Base-by-base conservation (phyloP, 2,113 vertebrate species). In the Meles meles region DNA sequence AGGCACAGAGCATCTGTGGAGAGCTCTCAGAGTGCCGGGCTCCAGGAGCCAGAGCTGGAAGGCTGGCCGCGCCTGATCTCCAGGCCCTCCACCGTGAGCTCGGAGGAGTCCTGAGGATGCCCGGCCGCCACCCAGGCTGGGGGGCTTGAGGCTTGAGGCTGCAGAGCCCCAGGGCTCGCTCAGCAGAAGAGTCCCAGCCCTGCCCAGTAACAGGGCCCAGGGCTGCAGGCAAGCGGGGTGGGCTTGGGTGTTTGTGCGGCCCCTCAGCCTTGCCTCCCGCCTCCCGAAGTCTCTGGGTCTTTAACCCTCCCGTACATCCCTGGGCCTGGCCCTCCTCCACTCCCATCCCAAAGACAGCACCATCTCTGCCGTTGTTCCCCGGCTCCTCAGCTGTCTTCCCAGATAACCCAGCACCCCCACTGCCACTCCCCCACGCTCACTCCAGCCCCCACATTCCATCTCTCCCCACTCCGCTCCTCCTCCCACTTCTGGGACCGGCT, bases 301-400 rank as follows among this genome's bases (percentile, higher is more conserved):
- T 67, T 7, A 77, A 52, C 34, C 42, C 42, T 55, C 88, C 11
- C 2, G 42, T n/a, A 37, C 59, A 77, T 44, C 84, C 57, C 59
- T 17, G 31, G 17, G 34, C 55, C 77, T 37, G 79, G 74, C 63
- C 95, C 71, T 31, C 29, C 6, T 44, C 49, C 74, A 49, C 52
- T 31, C n/a, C 55, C 72, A 61, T 27, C 65, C 82, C 42, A 27
- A 44, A 61, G 59, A 18, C 18, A 2, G 25, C 5, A 23, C 63
- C 11, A 11, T 71, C 61, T 63, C 67, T 6, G 31, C 47, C 47
- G 67, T 47, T 20, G 29, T 88, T 21, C 63, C 39, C 87, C 6
- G 0, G 25, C 61, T 15, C 42, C 39, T 55, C 96, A 81, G 89
- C 93, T 20, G 11, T 86, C 93, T 93, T 94, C 55, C 77, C 14